Base-by-base conservation (phyloP, 1,140 invertebrate genomes). In the Apolygus lucorum region DNA sequence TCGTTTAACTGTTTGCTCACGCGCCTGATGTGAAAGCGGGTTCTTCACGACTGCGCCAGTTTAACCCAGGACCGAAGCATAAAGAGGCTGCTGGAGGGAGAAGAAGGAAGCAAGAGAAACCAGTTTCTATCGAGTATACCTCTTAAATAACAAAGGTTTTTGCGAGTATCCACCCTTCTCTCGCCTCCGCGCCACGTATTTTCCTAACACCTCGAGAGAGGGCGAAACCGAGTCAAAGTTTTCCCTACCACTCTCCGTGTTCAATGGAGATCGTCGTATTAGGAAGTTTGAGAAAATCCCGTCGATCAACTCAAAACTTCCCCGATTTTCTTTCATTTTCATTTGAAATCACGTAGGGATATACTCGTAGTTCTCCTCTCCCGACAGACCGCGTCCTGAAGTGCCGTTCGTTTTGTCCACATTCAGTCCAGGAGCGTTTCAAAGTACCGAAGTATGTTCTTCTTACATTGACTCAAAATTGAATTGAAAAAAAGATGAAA, bases 1-100 rank as follows among this genome's bases (percentile, higher is more conserved):
- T 59, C 54, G 22, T 59, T 59, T 59, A 59, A 59, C 54, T 59
- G 54, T 59, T 59, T 59, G 54, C 54, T 59, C 54, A 59, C 54
- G 54, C 54, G 22, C 54, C 54, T 59, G 54, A 59, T 59, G 54
- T 59, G 22, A 59, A 21, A 59, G 54, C 22, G 13, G 22, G 22
- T 8, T 59, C 54, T 8, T 4, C 34, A 42, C 4, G 17, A 42
- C 17, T 42, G 34, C 34, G 4, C 4, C 4, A 42, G 34, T 42
- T 8, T 42, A 42, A 42, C 34, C 34, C 4, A 17, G 4, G 4
- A 42, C 22, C 54, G 54, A 24, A 59, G 54, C 54, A 4, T 4
- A 17, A 11, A 59, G 54, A 11, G 54, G 54, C 17, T n/a, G n/a
- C n/a, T n/a, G n/a, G n/a, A n/a, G 8, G 34, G 34, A 49, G 34